Evolutionary conservation across 1,140 invertebrate species (phyloP).

Genomic region (Ylistrum balloti): DNA sequence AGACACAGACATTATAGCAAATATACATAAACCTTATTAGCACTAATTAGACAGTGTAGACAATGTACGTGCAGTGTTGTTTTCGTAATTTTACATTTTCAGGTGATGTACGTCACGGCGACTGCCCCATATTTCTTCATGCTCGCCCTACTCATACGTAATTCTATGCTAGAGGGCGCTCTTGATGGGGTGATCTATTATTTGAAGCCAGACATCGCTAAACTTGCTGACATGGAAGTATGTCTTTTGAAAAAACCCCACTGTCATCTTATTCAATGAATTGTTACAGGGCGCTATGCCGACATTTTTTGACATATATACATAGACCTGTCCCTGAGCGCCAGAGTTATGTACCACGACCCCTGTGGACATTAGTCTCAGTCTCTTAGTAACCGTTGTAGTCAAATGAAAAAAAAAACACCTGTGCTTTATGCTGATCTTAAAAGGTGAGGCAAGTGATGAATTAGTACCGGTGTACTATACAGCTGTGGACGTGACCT

Average conservation of each 20-base stretch:
- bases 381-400: too few relatives aligned
- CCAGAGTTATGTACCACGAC: too few relatives aligned
- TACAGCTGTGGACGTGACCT: too few relatives aligned
- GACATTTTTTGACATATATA: neutral
- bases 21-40: too few relatives aligned
- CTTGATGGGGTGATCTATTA: conserved; percentile 87
- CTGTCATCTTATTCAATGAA: neutral
- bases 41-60: too few relatives aligned
- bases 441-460: too few relatives aligned
- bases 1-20: too few relatives aligned
- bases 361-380: too few relatives aligned
- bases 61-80: too few relatives aligned
- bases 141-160: conserved; percentile 81
- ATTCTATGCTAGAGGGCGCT: conserved; percentile 82
- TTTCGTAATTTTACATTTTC: conserved; percentile 30
- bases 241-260: conserved; percentile 51
- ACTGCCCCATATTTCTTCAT: conserved; percentile 83
- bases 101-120: conserved; percentile 82
- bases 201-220: conserved; percentile 90
- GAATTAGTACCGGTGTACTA: too few relatives aligned
- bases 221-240: conserved; percentile 74
- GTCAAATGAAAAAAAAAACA: neutral
- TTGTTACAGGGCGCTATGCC: too few relatives aligned
- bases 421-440: neutral
- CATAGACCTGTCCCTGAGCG: neutral